Conservation (phyloP, 2,113 vertebrate genomes). For the Brachirus orientalis region DNA sequence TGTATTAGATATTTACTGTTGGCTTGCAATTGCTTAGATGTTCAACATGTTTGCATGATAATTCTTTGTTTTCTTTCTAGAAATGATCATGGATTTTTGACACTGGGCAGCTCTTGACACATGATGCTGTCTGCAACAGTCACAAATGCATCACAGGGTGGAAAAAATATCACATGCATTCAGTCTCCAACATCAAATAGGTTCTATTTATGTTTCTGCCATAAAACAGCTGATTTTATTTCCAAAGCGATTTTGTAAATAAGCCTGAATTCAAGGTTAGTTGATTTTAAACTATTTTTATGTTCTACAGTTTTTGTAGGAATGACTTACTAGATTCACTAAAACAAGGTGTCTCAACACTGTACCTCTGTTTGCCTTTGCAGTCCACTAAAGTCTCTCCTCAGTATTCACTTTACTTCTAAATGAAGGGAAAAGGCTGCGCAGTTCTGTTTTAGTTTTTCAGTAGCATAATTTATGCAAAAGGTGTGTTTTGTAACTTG, state of each 20-base stretch:
- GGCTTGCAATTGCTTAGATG: conserved; percentile 25
- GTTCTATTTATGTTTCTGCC: too few species aligned
- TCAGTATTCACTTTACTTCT: conserved; percentile 31
- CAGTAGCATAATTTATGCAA: conserved; percentile 78
- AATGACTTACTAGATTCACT: conserved; percentile 31
- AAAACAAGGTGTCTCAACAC: conserved; percentile 23
- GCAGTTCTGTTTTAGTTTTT: conserved; percentile 58
- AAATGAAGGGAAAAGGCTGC: conserved; percentile 36
- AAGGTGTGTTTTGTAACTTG: conserved; percentile 80
- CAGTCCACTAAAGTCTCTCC: conserved; percentile 15
- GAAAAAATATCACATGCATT: not conserved
- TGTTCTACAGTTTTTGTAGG: not conserved
- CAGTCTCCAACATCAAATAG: not conserved
- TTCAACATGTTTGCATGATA: conserved; percentile 29
- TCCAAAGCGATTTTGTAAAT: not conserved
- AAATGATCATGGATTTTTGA: conserved; percentile 6
- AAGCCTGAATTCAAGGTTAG: not conserved
- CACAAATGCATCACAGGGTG: not conserved
- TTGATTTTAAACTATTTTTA: not conserved
- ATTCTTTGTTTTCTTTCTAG: not conserved
- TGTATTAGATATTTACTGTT: conserved; percentile 20
- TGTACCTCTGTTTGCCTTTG: conserved; percentile 41
- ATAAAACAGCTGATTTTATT: too few species aligned
- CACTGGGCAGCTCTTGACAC: conserved; percentile 2
- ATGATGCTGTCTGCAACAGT: conserved; percentile 15